Conservation (phyloP, 2,797 vertebrate species). For the Semaprochilodus insignis region DNA sequence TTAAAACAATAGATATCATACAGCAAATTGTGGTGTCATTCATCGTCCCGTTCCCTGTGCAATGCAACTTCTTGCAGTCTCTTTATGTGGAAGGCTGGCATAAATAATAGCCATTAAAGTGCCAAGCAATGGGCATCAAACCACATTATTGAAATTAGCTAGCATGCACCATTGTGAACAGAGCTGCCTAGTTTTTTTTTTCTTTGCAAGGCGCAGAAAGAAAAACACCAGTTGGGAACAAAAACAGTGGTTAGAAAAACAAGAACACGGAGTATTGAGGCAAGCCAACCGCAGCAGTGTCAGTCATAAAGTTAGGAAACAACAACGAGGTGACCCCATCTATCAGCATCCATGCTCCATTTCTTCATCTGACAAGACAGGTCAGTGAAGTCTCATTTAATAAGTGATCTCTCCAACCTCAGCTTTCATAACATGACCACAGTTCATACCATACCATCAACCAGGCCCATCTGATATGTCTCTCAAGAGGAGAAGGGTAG, state of each 20-base stretch:
- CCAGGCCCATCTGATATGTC: not conserved
- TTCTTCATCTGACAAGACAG: slow-evolving; percentile 5
- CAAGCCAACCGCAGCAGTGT: not conserved
- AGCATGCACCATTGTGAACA: slow-evolving; percentile 81
- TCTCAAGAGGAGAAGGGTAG: not conserved
- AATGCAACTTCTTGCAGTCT: slow-evolving; percentile 84
- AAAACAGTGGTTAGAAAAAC: slow-evolving; percentile 25
- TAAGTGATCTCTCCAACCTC: slow-evolving; percentile 7
- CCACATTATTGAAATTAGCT: slow-evolving; percentile 92
- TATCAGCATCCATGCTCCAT: not conserved
- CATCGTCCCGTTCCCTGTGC: slow-evolving; percentile 85
- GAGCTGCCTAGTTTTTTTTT: slow-evolving; percentile 53
- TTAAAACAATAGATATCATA: slow-evolving; percentile 97
- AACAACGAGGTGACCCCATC: not conserved
- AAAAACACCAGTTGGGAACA: slow-evolving; percentile 46
- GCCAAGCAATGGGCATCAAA: slow-evolving; percentile 85
- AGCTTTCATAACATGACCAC: slow-evolving; percentile 20
- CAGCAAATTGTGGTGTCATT: slow-evolving; percentile 89
- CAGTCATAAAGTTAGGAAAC: not conserved
- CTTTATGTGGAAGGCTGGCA: slow-evolving; percentile 87
- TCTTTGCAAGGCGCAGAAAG: not conserved
- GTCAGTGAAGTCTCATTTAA: slow-evolving; percentile 2
- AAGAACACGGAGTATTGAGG: not conserved
- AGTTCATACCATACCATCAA: slow-evolving; percentile 23
- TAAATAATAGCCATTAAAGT: slow-evolving; percentile 95